phyloP scores from a whole-genome alignment of 2,113 vertebrate genomes.

The Mugil cephalus region DNA sequence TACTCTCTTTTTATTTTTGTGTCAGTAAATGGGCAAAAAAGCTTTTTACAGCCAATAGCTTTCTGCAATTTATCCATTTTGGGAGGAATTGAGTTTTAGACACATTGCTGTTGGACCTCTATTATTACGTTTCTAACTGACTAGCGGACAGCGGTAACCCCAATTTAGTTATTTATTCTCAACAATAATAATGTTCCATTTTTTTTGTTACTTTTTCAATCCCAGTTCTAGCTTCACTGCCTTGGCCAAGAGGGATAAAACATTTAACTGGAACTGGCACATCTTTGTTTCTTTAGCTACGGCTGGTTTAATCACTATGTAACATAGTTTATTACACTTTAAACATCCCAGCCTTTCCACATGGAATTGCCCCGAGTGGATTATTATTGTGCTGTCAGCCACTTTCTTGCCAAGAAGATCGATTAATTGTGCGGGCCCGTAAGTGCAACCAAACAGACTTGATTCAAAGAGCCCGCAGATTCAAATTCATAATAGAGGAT shows the following conservation, averaged over 20 bases:
- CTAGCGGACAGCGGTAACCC: background rate
- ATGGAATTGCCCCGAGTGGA: background rate
- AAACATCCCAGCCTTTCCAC: conserved; percentile 10
- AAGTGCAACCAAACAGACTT: conserved; percentile 17
- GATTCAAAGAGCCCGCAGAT: background rate
- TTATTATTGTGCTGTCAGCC: conserved; percentile 4
- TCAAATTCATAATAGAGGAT: background rate
- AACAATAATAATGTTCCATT: background rate
- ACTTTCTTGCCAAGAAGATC: conserved; percentile 22
- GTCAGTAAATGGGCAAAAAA: background rate
- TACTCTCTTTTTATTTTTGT: background rate
- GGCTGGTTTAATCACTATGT: background rate
- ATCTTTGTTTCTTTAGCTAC: conserved; percentile 11
- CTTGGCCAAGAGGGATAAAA: conserved; percentile 20
- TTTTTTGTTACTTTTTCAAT: background rate
- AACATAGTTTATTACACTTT: conserved; percentile 11
- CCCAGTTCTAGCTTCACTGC: background rate
- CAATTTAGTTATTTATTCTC: conserved; percentile 17
- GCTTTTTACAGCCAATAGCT: background rate
- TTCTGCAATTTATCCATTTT: conserved; percentile 10
- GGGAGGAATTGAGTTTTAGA: background rate
- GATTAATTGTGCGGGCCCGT: conserved; percentile 18
- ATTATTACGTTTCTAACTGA: conserved; percentile 12
- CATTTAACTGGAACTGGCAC: background rate
- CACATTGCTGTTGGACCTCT: background rate